Evolutionary conservation across 2,113 vertebrate genomes (phyloP).

Genomic region (Probosciger aterrimus): DNA sequence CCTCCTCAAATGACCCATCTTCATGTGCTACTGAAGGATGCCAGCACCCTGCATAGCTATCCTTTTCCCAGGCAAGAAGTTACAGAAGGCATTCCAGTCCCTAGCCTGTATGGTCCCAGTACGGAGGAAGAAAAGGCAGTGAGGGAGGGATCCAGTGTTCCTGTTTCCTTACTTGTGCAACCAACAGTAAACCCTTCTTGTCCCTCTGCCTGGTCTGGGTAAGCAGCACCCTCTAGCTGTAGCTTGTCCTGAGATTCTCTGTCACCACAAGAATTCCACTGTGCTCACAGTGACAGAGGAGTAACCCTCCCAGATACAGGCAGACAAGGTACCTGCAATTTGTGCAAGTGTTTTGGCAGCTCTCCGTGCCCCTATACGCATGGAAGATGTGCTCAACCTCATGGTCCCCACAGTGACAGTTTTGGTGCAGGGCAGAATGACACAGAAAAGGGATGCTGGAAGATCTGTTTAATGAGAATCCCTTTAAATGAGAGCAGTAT

Average conservation of each 20-base stretch:
- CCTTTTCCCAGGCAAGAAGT: not conserved
- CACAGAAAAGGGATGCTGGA: not conserved
- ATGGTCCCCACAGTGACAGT: not conserved
- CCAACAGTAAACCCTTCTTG: not conserved
- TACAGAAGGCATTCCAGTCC: not conserved
- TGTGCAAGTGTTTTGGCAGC: not conserved
- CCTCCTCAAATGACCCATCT: not conserved
- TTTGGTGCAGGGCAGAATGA: not conserved
- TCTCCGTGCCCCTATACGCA: not conserved
- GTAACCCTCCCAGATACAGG: not conserved
- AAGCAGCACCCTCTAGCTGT: conserved; percentile 6
- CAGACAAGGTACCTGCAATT: not conserved
- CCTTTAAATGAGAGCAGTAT: not conserved
- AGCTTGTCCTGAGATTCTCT: not conserved
- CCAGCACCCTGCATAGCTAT: not conserved
- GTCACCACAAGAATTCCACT: not conserved
- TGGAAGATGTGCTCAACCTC: not conserved
- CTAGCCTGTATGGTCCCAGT: not conserved
- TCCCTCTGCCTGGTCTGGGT: not conserved
- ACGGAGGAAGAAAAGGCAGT: rapidly evolving
- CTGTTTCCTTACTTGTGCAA: not conserved
- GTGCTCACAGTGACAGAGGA: not conserved
- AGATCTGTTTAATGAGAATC: not conserved
- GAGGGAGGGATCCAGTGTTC: not conserved
- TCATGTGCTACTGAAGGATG: not conserved